Conservation (phyloP, 2,888 invertebrate species). For the Latrodectus hesperus region DNA sequence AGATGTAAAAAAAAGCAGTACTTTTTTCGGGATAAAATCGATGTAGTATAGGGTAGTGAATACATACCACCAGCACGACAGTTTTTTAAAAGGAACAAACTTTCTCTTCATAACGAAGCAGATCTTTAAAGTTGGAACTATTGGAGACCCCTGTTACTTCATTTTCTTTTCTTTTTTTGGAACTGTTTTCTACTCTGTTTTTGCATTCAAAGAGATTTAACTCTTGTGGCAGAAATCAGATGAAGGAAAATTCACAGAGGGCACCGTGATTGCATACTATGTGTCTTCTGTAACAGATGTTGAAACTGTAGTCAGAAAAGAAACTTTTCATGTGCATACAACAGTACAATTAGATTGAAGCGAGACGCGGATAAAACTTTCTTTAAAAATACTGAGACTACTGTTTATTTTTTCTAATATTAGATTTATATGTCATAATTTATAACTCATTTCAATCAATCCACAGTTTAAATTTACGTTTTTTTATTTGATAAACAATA, state of each 20-base stretch:
- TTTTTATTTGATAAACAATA: no score
- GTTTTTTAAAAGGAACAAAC: slow-evolving; percentile 64
- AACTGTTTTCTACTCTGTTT: neutral
- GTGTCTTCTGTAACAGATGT: no score
- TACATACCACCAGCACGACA: slow-evolving; percentile 34
- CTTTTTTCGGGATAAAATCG: slow-evolving; percentile 43
- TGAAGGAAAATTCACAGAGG: neutral
- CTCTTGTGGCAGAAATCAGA: neutral
- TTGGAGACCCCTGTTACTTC: slow-evolving; percentile 26
- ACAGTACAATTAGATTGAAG: no score
- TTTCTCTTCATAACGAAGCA: slow-evolving; percentile 66
- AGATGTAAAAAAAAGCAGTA: slow-evolving; percentile 9
- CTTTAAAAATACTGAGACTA: no score
- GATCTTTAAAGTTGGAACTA: slow-evolving; percentile 27
- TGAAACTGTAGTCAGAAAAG: no score
- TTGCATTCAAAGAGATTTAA: slow-evolving; percentile 5
- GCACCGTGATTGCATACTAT: neutral
- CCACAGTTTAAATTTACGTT: no score
- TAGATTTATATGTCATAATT: no score
- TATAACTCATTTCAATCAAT: no score
- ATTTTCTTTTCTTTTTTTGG: neutral
- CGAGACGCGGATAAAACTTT: no score
- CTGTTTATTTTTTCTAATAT: no score
- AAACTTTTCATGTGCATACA: no score
- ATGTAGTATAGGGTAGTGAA: slow-evolving; percentile 35